These are phyloP conservation scores for Clarias gariepinus DNA, from an alignment of 2,113 vertebrate species.

Conservation along the genomic window DNA sequence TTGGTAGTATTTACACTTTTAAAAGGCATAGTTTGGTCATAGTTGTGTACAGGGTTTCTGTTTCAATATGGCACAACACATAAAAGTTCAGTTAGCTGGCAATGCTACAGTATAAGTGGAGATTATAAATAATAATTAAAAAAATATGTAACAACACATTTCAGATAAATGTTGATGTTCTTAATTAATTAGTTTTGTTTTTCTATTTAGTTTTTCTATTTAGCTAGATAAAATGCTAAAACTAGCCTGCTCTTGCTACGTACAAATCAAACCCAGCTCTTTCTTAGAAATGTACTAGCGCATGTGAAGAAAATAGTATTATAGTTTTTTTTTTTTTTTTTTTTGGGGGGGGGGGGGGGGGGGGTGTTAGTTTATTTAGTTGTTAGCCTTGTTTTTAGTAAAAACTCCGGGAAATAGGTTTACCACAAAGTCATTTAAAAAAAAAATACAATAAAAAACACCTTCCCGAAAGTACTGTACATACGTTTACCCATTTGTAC, in stretches of 20 bases:
- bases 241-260: too few species aligned
- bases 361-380: not conserved
- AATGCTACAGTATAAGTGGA: not conserved
- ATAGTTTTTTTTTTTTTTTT: not conserved
- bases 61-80: not conserved
- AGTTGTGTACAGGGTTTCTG: not conserved
- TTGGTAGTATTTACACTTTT: too few species aligned
- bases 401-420: not conserved
- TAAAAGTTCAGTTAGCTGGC: not conserved
- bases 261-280: not conserved
- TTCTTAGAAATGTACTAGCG: not conserved
- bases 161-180: not conserved
- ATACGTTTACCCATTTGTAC: not conserved
- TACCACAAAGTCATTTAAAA: too few species aligned
- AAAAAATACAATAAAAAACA: not conserved
- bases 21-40: not conserved
- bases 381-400: not conserved
- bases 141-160: not conserved
- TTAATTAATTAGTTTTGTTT: not conserved
- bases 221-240: conserved; percentile 1
- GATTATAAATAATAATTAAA: not conserved
- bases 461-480: not conserved
- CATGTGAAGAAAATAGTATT: not conserved
- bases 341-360: too few species aligned
- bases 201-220: not conserved